Evolutionary conservation across 2,113 vertebrate genomes (phyloP).

Genomic region (Turdus rufiventris): DNA sequence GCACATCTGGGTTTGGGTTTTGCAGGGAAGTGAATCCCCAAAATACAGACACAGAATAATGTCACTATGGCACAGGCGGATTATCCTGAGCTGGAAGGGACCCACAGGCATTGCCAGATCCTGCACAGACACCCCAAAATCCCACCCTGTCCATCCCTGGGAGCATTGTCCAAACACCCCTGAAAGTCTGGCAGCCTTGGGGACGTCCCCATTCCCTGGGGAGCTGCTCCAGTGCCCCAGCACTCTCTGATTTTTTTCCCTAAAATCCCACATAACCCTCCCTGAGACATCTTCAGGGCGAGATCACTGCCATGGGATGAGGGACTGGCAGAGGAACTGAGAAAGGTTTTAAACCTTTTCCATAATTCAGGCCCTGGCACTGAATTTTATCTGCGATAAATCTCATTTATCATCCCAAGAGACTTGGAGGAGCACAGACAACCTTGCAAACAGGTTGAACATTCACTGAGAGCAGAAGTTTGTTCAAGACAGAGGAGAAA

Average conservation of each 20-base stretch:
- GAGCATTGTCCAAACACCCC: fast-evolving
- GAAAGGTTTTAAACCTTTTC: background rate
- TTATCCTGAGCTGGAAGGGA: background rate
- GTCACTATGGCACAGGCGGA: fast-evolving
- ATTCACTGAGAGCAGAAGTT: background rate
- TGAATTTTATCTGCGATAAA: background rate
- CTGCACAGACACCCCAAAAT: background rate
- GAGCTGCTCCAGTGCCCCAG: background rate
- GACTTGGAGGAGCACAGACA: background rate
- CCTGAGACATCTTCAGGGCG: no score
- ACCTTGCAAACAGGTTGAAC: background rate
- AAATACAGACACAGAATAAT: fast-evolving
- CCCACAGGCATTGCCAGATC: background rate
- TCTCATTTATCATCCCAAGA: background rate
- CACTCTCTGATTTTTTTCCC: background rate
- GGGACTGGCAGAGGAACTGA: background rate
- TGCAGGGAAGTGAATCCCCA: background rate
- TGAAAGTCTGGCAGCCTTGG: background rate
- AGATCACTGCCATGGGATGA: fast-evolving
- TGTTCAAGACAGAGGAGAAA: background rate
- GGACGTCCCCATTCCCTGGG: background rate
- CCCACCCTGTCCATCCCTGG: background rate
- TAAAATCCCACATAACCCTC: background rate
- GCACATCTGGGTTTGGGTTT: fast-evolving
- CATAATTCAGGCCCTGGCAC: background rate